Conservation (phyloP, 2,888 invertebrate species). For the Oscheius myriophilus region DNA sequence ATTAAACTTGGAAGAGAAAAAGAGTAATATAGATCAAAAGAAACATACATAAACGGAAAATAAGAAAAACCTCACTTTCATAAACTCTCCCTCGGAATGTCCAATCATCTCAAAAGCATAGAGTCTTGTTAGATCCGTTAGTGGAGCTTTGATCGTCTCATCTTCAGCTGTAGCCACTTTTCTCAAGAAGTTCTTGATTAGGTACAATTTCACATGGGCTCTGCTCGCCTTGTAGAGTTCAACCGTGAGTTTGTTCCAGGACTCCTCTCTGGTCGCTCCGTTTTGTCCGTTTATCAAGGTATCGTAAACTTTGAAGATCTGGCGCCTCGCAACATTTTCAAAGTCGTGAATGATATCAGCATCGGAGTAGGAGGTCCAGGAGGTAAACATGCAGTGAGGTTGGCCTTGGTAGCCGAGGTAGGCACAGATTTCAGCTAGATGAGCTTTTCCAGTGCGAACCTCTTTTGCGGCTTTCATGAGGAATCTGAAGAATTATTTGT, state of each 20-base stretch:
- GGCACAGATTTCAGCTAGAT: constrained; percentile 54
- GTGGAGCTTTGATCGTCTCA: constrained; percentile 36
- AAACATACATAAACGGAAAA: too few relatives aligned
- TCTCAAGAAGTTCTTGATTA: constrained; percentile 79
- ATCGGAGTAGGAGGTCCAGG: constrained; percentile 37
- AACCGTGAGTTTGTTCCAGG: constrained; percentile 88
- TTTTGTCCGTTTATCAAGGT: constrained; percentile 42
- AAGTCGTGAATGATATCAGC: constrained; percentile 58
- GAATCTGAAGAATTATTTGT: constrained; percentile 35
- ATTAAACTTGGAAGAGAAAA: too few relatives aligned
- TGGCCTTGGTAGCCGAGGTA: constrained; percentile 41
- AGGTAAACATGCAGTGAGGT: constrained; percentile 28
- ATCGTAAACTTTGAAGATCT: constrained; percentile 60
- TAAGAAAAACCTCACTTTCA: too few relatives aligned
- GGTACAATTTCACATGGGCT: constrained; percentile 85
- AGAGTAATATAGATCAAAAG: too few relatives aligned
- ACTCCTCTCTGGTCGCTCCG: constrained; percentile 79
- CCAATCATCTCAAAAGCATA: constrained; percentile 58
- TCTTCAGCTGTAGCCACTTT: constrained; percentile 76
- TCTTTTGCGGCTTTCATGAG: constrained; percentile 60
- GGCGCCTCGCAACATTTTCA: constrained; percentile 63
- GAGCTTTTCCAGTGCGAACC: constrained; percentile 48
- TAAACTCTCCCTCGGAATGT: constrained; percentile 47
- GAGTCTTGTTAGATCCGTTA: constrained; percentile 49
- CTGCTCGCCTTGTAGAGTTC: constrained; percentile 85